Evolutionary conservation across 2,113 vertebrate genomes (phyloP).

Genomic region (Toxostoma redivivum): DNA sequence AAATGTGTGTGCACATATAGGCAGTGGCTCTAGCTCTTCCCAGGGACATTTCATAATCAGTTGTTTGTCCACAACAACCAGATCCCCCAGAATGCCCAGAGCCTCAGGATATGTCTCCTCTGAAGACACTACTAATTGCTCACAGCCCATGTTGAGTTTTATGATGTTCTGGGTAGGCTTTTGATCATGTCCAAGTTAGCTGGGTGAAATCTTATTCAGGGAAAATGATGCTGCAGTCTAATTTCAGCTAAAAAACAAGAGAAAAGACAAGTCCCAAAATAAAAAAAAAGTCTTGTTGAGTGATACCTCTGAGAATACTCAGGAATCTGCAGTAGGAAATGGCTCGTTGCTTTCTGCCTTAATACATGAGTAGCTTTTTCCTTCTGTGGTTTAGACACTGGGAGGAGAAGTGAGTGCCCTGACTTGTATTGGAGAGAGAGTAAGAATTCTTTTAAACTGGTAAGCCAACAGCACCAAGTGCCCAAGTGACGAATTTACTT

Average conservation of each 20-base stretch:
- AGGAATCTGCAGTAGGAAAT: background rate
- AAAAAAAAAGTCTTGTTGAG: background rate
- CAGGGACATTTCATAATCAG: background rate
- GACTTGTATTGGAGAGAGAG: background rate
- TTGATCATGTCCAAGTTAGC: background rate
- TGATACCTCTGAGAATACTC: background rate
- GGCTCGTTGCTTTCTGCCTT: background rate
- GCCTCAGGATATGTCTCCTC: background rate
- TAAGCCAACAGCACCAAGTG: background rate
- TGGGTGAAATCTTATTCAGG: background rate
- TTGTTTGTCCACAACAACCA: background rate
- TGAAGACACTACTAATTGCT: background rate
- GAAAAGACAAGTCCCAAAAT: rapidly evolving
- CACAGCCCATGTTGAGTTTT: background rate
- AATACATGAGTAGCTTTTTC: background rate
- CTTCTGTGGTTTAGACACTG: background rate
- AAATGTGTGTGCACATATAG: rapidly evolving
- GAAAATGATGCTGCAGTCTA: background rate
- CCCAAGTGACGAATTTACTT: background rate
- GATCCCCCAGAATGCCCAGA: background rate
- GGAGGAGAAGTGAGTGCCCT: background rate
- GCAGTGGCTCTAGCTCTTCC: background rate
- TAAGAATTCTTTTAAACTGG: background rate
- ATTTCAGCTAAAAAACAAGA: background rate
- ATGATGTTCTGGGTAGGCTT: background rate